A percentile compares a stretch with the other conserved stretches of the same genome.
Evolutionary conservation across 2,797 vertebrate genomes (phyloP).

Genomic region (Morelia viridis): DNA sequence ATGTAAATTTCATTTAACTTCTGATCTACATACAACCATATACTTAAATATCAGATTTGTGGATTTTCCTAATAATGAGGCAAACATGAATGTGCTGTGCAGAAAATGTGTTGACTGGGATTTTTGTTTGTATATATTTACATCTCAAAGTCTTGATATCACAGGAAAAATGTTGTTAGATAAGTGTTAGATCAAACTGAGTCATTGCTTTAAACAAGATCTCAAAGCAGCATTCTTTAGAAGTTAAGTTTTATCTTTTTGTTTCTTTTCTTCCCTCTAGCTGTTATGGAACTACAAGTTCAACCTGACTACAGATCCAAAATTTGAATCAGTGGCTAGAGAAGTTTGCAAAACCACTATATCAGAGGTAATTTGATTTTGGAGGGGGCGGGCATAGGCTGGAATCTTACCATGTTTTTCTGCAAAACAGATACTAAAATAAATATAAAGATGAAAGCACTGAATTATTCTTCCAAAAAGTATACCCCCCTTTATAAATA

Average conservation of each 20-base stretch:
- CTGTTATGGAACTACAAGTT: constrained; percentile 92
- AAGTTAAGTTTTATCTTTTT: neutral
- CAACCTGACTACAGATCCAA: constrained; percentile 91
- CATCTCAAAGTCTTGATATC: neutral
- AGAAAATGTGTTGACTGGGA: neutral
- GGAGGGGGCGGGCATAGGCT: neutral
- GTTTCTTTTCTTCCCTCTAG: neutral
- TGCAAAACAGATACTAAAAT: neutral
- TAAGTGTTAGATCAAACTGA: neutral
- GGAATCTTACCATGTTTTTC: neutral
- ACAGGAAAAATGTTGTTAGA: neutral
- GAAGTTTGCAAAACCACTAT: constrained; percentile 93
- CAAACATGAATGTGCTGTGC: neutral
- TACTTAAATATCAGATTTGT: neutral
- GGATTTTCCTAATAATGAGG: neutral
- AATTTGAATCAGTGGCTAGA: constrained; percentile 92
- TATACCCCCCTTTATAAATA: neutral
- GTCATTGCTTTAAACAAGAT: neutral
- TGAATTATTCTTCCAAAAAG: neutral
- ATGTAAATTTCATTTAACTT: neutral
- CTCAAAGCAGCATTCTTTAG: neutral
- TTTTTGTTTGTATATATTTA: neutral
- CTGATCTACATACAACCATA: neutral
- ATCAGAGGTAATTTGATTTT: constrained; percentile 76
- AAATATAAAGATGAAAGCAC: neutral